phyloP scores from a whole-genome alignment of 2,797 vertebrate species.

The Falco concolor region DNA sequence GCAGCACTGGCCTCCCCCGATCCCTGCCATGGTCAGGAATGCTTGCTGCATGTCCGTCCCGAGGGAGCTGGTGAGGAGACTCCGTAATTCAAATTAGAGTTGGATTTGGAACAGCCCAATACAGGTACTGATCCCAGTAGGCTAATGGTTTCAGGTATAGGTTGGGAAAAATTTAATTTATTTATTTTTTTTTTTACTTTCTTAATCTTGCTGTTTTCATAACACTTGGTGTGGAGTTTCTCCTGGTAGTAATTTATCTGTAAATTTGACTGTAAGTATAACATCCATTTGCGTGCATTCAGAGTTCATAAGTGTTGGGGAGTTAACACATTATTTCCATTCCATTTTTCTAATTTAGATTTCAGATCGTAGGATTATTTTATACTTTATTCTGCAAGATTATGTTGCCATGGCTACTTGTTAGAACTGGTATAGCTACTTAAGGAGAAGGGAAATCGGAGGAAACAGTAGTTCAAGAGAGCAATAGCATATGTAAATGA shows the following conservation, averaged over 20 bases:
- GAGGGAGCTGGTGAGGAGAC: background rate
- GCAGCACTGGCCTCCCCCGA: background rate
- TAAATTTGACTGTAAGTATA: background rate
- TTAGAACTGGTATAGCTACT: slow-evolving; percentile 18
- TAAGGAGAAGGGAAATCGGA: slow-evolving; percentile 32
- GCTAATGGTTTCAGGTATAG: background rate
- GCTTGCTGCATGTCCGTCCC: fast-evolving
- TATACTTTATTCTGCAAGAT: slow-evolving; percentile 44
- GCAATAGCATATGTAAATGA: background rate
- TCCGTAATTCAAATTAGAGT: background rate
- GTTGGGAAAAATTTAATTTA: background rate
- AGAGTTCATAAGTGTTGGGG: background rate
- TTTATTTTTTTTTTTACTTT: background rate
- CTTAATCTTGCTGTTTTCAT: background rate
- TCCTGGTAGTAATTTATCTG: background rate
- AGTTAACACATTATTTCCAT: background rate
- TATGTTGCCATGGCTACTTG: slow-evolving; percentile 55
- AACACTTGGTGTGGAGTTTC: background rate
- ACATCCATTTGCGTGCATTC: background rate
- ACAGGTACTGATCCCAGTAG: background rate
- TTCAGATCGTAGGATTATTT: slow-evolving; percentile 44
- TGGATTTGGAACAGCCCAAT: background rate
- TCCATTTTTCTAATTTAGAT: slow-evolving; percentile 33
- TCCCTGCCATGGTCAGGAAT: background rate
- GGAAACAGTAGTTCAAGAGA: slow-evolving; percentile 34